Base-by-base conservation (phyloP, 1,140 invertebrate genomes). In the Chymomyza costata region DNA sequence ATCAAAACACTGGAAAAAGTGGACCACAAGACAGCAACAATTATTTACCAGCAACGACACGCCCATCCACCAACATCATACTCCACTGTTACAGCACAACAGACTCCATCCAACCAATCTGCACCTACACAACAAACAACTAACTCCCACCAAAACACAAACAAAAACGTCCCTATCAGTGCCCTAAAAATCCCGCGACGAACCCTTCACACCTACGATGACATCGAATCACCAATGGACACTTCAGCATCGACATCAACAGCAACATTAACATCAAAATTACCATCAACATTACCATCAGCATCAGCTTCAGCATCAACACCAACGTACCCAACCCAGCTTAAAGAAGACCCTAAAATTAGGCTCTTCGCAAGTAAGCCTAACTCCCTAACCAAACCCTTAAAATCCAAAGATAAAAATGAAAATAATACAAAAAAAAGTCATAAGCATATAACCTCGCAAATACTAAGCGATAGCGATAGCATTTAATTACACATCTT, bases 1-100 rank as follows among this genome's bases (percentile, higher is more conserved):
- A 32, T 54, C 2, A 47, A 54, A 47, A 54, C 51, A 0, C 17
- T 47, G 6, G 17, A 54, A 47, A 47, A 54, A 19, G 35, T 47
- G 7, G 21, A 46, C 19, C 44, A 54, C 44, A 48, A 55, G 48
- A 48, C 34, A 14, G 34, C n/a, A n/a, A n/a, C 19, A 2, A 10
- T 31, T 3, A 21, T 32, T 16, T 41, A 35, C 39, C 11, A n/a
- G n/a, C n/a, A n/a, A n/a, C 25, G 51, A 17, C 51, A 47, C 28
- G 32, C 7, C 0, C 43, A 54, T 13, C 8, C 28, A 44, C 1
- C 11, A 21, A 5, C 28, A 32, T 35, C 16, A 41, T 21, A 55
- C 16, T 55, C 44, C 10, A 55, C 28, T 7, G 47, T 16, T 34
- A 31, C 14, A 34, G 18, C 32, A 35, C 32, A 37, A 34, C 7